Conservation (phyloP, 2,888 invertebrate genomes). For the Lithophane semibrunnea region DNA sequence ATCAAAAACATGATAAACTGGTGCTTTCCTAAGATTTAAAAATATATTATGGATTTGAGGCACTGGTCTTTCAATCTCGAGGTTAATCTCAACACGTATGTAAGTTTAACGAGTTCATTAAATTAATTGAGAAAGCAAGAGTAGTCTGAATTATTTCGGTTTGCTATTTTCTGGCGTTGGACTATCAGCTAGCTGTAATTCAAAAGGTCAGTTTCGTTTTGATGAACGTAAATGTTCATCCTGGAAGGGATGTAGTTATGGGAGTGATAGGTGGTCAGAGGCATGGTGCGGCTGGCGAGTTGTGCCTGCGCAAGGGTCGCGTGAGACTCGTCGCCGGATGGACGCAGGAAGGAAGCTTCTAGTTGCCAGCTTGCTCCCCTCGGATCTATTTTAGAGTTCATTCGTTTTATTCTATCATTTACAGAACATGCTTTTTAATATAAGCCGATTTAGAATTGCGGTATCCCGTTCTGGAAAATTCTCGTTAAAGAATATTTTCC, state of each 20-base stretch:
- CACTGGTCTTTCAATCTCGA: background rate
- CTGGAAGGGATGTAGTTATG: constrained; percentile 52
- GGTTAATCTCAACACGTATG: background rate
- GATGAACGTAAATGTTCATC: constrained; percentile 49
- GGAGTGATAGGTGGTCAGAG: constrained; percentile 71
- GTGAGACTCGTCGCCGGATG: constrained; percentile 89
- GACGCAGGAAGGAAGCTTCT: constrained; percentile 90
- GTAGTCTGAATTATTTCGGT: background rate
- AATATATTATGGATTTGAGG: too few relatives aligned
- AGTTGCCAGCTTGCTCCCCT: constrained; percentile 88
- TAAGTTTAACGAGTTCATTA: background rate
- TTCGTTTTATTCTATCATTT: constrained; percentile 83
- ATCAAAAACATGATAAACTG: background rate
- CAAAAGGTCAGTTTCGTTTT: constrained; percentile 33
- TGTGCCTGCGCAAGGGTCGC: constrained; percentile 78
- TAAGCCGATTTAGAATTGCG: constrained; percentile 16
- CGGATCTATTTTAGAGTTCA: constrained; percentile 89
- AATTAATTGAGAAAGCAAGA: background rate
- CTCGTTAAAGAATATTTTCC: background rate
- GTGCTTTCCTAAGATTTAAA: background rate
- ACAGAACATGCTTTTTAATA: constrained; percentile 74
- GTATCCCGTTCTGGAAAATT: constrained; percentile 13
- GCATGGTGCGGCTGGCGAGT: constrained; percentile 67
- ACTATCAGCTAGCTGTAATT: constrained; percentile 12
- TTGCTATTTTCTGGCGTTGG: background rate